Conservation (phyloP, 2,113 vertebrate genomes). For the Myotis davidii region DNA sequence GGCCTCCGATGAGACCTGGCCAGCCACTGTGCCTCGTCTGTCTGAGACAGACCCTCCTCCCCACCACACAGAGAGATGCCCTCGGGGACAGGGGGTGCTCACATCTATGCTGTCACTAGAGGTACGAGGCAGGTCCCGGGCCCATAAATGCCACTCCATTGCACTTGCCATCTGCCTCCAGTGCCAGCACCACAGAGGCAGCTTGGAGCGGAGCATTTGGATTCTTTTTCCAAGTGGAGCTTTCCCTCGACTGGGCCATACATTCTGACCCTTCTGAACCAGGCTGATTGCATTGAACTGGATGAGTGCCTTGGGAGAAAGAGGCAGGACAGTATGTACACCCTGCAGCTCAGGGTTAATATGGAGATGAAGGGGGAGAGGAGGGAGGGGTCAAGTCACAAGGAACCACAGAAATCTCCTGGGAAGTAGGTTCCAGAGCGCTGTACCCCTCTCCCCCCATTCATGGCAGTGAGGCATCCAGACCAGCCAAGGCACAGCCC, state of each 20-base stretch:
- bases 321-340: neutral
- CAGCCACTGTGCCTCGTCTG: too few species aligned
- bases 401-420: neutral
- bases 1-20: neutral
- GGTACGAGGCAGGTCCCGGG: neutral
- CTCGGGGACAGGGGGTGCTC: neutral
- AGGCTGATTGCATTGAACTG: neutral
- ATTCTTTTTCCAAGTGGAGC: neutral
- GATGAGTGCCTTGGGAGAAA: neutral
- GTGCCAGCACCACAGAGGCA: neutral
- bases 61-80: neutral
- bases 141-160: neutral
- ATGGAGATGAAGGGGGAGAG: neutral
- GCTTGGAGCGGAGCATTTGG: neutral
- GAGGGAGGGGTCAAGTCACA: neutral
- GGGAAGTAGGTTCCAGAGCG: rapidly evolving
- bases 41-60: neutral
- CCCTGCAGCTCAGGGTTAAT: neutral
- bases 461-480: rapidly evolving
- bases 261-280: neutral
- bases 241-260: neutral
- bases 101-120: neutral
- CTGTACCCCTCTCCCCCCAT: rapidly evolving
- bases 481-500: rapidly evolving
- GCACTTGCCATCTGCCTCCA: neutral